phyloP scores from a whole-genome alignment of 2,113 vertebrate genomes.

The Notothenia rossii region DNA sequence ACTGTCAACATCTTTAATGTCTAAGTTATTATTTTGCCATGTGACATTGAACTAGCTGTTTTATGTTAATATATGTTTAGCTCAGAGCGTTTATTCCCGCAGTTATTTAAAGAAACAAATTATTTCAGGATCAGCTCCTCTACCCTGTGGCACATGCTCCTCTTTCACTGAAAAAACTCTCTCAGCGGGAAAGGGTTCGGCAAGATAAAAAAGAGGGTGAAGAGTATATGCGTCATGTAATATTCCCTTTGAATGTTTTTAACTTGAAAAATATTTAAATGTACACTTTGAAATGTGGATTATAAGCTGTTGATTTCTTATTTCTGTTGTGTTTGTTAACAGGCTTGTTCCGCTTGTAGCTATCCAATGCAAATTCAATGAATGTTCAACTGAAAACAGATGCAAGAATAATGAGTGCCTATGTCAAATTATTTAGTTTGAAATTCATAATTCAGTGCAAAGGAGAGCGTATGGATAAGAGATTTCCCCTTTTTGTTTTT shows the following conservation, averaged over 20 bases:
- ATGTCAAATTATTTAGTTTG: neutral
- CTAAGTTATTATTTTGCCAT: neutral
- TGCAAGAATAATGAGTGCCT: slow-evolving; percentile 20
- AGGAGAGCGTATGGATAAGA: neutral
- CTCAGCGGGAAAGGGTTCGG: slow-evolving; percentile 4
- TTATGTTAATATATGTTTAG: slow-evolving; percentile 67
- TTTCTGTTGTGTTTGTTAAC: neutral
- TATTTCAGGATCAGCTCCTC: slow-evolving; percentile 79
- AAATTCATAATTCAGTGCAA: slow-evolving; percentile 13
- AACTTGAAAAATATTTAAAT: neutral
- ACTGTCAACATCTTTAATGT: slow-evolving; percentile 11
- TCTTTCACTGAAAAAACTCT: slow-evolving; percentile 66
- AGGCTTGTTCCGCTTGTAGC: neutral
- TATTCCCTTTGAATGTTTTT: slow-evolving; percentile 37
- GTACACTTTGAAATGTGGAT: neutral
- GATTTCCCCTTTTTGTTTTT: neutral
- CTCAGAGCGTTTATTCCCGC: slow-evolving; percentile 54
- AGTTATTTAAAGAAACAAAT: slow-evolving; percentile 83
- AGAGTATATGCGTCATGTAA: neutral
- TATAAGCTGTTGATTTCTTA: neutral
- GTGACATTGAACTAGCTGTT: slow-evolving; percentile 22
- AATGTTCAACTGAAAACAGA: neutral
- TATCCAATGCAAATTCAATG: neutral
- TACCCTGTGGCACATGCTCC: slow-evolving; percentile 68
- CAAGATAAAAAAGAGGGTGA: neutral